Evolutionary conservation across 2,113 vertebrate genomes (phyloP).

Genomic region (Scolopax mira): DNA sequence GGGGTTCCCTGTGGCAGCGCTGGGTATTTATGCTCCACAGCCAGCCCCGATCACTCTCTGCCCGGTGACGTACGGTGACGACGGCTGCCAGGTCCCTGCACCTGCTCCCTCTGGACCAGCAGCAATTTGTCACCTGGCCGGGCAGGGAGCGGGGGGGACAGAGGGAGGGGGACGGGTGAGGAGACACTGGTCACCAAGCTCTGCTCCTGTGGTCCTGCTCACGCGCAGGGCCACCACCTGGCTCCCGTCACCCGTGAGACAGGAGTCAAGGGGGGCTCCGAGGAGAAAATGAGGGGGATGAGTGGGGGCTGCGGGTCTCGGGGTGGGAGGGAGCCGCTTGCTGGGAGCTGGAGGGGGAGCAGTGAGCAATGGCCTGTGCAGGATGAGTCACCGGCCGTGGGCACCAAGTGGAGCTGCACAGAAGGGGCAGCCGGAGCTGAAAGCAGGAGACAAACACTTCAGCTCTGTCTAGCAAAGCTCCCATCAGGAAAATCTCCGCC

Average conservation of each 20-base stretch:
- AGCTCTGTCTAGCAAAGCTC: background rate
- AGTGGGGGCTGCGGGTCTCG: background rate
- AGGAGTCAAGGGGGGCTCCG: fast-evolving
- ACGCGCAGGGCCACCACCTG: fast-evolving
- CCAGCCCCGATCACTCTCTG: background rate
- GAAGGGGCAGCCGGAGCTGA: background rate
- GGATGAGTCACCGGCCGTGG: background rate
- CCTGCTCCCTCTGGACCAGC: background rate
- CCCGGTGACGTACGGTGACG: background rate
- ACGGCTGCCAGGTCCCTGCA: background rate
- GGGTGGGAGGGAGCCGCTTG: fast-evolving
- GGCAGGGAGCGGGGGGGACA: background rate
- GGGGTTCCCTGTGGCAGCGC: background rate
- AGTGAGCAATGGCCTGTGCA: background rate
- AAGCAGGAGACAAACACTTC: background rate
- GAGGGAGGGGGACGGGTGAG: fast-evolving
- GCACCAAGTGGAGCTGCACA: background rate
- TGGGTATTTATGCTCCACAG: background rate
- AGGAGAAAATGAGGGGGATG: background rate
- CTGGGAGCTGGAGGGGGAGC: background rate
- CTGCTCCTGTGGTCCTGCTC: background rate
- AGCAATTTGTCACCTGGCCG: background rate
- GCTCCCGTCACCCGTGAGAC: background rate
- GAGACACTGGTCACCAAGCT: background rate
- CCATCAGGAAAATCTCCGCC: background rate